These are phyloP conservation scores for Campylorhamphus procurvoides DNA, from an alignment of 2,113 vertebrate genomes.

Conservation along the genomic window DNA sequence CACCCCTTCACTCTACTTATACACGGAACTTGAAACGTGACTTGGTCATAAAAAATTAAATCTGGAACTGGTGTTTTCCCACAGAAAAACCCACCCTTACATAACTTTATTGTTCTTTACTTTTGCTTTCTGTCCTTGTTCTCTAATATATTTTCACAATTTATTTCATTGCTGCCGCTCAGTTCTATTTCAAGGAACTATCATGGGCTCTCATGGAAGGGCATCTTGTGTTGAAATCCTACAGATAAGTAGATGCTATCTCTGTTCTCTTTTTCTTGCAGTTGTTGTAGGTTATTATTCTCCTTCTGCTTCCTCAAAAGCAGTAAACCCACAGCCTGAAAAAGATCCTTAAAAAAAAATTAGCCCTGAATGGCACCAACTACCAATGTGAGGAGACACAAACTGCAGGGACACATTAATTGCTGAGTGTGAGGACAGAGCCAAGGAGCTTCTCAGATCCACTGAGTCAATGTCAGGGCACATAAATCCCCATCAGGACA, in stretches of 20 bases:
- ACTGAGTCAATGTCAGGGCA: no score
- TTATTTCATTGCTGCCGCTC: neutral
- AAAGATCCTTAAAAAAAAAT: neutral
- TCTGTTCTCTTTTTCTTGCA: neutral
- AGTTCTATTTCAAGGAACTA: neutral
- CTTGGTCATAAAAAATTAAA: neutral
- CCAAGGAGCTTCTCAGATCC: neutral
- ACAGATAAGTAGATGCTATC: neutral
- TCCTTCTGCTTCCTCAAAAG: neutral
- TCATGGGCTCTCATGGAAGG: neutral
- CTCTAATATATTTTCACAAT: neutral
- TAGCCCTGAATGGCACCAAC: neutral
- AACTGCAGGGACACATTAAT: neutral
- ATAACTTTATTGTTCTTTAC: neutral
- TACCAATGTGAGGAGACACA: neutral
- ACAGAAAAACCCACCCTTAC: accelerated
- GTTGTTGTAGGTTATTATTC: neutral
- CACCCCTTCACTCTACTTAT: neutral
- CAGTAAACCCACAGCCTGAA: neutral
- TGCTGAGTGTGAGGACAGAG: neutral
- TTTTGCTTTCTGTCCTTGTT: neutral
- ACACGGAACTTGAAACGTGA: neutral
- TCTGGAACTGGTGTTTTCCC: neutral
- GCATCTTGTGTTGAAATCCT: neutral
- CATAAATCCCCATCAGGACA: no score